Evolutionary conservation across 1,140 invertebrate genomes (phyloP), one percentile per base, ranked within the genome.

Genomic region (Drosophila pachea): DNA sequence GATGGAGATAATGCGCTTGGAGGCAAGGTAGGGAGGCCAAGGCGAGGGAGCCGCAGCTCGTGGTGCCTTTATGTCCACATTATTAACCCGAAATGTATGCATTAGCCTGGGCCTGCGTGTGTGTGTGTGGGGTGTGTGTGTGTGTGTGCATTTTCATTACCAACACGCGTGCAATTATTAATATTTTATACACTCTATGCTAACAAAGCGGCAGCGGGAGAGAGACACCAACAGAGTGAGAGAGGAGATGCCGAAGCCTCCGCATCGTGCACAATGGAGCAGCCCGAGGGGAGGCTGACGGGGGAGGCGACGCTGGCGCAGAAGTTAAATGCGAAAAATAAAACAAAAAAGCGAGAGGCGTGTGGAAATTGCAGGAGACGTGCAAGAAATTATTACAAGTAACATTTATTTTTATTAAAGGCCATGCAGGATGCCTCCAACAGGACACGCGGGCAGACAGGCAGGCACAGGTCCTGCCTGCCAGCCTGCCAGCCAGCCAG

Each of bases 321-420:
- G 76, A 75, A 61, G 71, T 78, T 78, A 78, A 78, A 82, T 55
- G 65, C 50, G 58, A 33, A 68, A 55, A 65, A 65, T 68, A 75
- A 69, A 66, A 78, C 42, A 73, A 78, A 63, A 62, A 50, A 63
- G 12, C 32, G 59, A 22, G 22, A 1, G 22, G 22, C 22, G 64
- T 40, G 78, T 74, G 70, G 43, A 83, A 82, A 83, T 74, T 83
- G 71, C 78, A 22, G 50, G 71, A 72, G 79, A 83, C 79, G 79
- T 83, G 78, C 75, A 73, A 67, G 68, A 83, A 83, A 82, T 82
- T 83, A 82, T 82, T 72, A 83, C 68, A 75, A 78, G 78, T 73
- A 83, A 83, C 79, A 83, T 83, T 84, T 84, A 84, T 83, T 84
- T 84, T 84, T 83, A 83, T 83, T 83, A 83, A 83, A 83, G 79